Evolutionary conservation across 2,113 vertebrate species (phyloP).

Genomic region (Chionodraco myersi): DNA sequence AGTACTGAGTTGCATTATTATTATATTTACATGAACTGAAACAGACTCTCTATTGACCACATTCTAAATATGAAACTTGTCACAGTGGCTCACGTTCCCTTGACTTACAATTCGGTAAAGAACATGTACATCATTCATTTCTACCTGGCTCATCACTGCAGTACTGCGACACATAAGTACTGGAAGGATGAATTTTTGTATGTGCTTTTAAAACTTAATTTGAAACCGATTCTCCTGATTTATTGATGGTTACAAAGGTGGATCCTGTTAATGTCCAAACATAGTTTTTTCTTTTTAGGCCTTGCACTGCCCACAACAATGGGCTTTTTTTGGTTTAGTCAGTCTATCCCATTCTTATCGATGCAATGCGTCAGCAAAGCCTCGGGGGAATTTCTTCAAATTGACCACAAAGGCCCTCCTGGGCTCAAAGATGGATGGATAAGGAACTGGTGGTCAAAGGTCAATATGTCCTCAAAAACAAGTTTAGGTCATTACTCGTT

Average conservation of each 20-base stretch:
- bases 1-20: background rate
- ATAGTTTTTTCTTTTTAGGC: background rate
- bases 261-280: background rate
- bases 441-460: no score
- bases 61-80: slow-evolving; percentile 12
- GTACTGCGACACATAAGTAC: background rate
- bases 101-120: slow-evolving; percentile 2
- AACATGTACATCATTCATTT: background rate
- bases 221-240: background rate
- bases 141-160: background rate
- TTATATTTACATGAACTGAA: background rate
- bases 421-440: no score
- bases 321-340: background rate
- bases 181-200: background rate
- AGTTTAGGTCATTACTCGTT: no score
- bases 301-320: no score
- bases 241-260: background rate
- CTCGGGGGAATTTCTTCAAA: no score
- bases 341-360: no score
- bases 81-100: slow-evolving; percentile 1
- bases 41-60: slow-evolving; percentile 2
- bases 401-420: no score
- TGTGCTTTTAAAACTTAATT: background rate
- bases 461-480: no score
- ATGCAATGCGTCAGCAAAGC: no score